Base-by-base conservation (phyloP, 2,113 vertebrate genomes). In the Dissostichus mawsoni region DNA sequence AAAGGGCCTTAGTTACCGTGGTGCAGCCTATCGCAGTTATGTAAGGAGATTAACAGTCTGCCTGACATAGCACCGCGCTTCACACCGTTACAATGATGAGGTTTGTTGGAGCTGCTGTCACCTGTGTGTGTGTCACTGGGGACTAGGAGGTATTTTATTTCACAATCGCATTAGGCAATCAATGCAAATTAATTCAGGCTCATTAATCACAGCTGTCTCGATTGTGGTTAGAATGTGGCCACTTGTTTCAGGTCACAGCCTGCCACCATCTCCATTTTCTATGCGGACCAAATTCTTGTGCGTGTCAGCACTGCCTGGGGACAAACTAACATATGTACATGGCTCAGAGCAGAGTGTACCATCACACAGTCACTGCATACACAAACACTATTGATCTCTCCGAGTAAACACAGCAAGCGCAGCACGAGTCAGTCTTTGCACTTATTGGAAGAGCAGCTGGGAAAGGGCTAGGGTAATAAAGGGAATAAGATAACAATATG, bases 11-110 rank as follows among this genome's bases (percentile, higher is more conserved):
- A 76, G 71, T 78, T 72, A 69, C 72, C 18, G 17, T 55, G 41
- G 57, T 20, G 69, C 52, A 51, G 71, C 52, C 71, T 63, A 57
- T 81, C 33, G 8, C 51, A 10, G 83, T 91, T 91, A 87, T 61
- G 61, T 85, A 90, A 91, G 79, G 52, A 88, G 90, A 86, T 91
- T 89, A 87, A 85, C 16, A 17, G 70, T 20, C 58, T 18, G 75
- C 8, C 4, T 83, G 87, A 77, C 79, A 79, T 76, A 85, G 86
- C 74, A 17, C 12, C 8, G 16, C 10, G 1, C 57, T 58, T 41
- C 20, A 23, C 29, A 6, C 47, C 45, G 70, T 36, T 66, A 48
- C 41, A 36, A 45, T 16, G 65, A 74, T 51, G 41, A 48, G n/a
- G 29, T 66, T 55, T 0, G 12, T 62, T 41, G 45, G 41, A 57